Conservation (phyloP, 2,888 invertebrate genomes). For the Lasiommata megera region DNA sequence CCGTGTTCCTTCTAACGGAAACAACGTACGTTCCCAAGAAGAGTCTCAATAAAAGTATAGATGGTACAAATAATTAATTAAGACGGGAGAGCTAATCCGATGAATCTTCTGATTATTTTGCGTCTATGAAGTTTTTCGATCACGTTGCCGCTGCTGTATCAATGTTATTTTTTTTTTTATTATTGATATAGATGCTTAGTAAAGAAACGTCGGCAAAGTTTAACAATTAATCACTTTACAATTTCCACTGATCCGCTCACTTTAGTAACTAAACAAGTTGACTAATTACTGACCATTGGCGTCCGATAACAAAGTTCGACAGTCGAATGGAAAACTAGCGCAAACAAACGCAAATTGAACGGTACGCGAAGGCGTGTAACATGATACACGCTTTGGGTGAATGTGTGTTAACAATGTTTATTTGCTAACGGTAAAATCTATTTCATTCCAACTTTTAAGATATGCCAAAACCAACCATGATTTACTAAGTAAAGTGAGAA, state of each 20-base stretch:
- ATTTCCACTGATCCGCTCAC: slow-evolving; percentile 47
- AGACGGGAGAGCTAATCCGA: slow-evolving; percentile 23
- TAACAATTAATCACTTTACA: slow-evolving; percentile 55
- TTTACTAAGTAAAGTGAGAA: too few relatives aligned
- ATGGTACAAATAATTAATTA: slow-evolving; percentile 12
- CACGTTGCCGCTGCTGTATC: slow-evolving; percentile 16
- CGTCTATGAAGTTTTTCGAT: slow-evolving; percentile 22
- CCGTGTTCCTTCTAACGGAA: slow-evolving; percentile 35
- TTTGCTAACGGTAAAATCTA: neutral
- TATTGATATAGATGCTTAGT: neutral
- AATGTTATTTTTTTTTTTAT: slow-evolving; percentile 8
- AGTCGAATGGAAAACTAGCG: slow-evolving; percentile 44
- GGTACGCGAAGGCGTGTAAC: neutral
- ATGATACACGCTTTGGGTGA: slow-evolving; percentile 1
- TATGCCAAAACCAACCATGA: too few relatives aligned
- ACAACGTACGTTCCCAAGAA: neutral
- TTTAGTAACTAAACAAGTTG: slow-evolving; percentile 53
- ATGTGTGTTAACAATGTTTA: too few relatives aligned
- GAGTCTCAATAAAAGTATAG: neutral
- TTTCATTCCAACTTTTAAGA: too few relatives aligned
- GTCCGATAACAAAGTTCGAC: slow-evolving; percentile 48
- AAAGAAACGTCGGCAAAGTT: slow-evolving; percentile 38
- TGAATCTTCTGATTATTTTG: slow-evolving; percentile 16
- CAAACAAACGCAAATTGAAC: slow-evolving; percentile 35
- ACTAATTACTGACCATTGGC: slow-evolving; percentile 58